Evolutionary conservation across 2,888 invertebrate species (phyloP).

Genomic region (Pseudolycoriella hygida): DNA sequence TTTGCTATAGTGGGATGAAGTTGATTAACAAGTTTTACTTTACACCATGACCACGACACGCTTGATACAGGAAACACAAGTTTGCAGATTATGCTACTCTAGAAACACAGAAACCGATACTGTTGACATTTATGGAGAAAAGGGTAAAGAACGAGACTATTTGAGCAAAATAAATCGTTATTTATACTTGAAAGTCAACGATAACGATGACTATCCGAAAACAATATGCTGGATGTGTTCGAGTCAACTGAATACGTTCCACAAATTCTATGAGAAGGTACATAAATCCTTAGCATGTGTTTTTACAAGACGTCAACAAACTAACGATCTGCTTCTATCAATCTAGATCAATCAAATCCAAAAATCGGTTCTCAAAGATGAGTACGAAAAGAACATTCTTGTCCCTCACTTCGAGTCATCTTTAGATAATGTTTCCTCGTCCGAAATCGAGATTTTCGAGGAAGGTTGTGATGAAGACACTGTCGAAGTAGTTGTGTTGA

Average conservation of each 20-base stretch:
- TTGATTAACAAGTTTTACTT: too few relatives aligned
- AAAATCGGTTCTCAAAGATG: constrained; percentile 3
- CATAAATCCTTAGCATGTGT: background rate
- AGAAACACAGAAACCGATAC: constrained; percentile 5
- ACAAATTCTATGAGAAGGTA: constrained; percentile 9
- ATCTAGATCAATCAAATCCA: constrained; percentile 9
- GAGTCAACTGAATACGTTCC: constrained; percentile 8
- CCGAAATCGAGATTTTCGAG: background rate
- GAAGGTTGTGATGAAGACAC: constrained; percentile 1
- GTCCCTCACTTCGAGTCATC: background rate
- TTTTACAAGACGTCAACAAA: background rate
- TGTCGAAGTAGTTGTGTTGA: background rate
- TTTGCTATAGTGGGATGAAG: too few relatives aligned
- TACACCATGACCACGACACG: too few relatives aligned
- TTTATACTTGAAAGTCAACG: constrained; percentile 7
- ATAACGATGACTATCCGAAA: constrained; percentile 6
- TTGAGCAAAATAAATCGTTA: constrained; percentile 8
- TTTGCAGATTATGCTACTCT: constrained; percentile 8
- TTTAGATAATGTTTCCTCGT: background rate
- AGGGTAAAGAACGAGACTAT: constrained; percentile 3
- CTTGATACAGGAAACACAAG: background rate
- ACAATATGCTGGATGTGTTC: constrained; percentile 9
- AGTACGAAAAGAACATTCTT: constrained; percentile 2
- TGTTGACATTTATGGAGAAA: constrained; percentile 6
- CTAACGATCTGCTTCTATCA: background rate